Conservation (phyloP, 2,888 invertebrate genomes). For the Schizaphis graminum region DNA sequence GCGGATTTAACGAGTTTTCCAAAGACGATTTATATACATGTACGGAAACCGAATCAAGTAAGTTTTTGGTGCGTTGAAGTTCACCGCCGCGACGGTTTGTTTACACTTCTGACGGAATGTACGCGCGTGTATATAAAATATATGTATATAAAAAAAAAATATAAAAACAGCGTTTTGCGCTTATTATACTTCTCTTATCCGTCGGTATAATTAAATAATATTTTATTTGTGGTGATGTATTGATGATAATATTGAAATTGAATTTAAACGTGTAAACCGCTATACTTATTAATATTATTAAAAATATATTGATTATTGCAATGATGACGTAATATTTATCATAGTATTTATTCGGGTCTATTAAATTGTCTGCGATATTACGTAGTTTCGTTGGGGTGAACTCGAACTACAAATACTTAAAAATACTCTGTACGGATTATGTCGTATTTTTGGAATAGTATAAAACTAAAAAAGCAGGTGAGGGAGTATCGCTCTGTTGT, state of each 20-base stretch:
- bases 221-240: no score
- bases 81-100: not conserved
- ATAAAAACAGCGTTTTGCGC: not conserved
- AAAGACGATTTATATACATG: slow-evolving; percentile 16
- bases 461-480: not conserved
- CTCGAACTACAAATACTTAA: not conserved
- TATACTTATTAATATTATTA: not conserved
- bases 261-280: not conserved
- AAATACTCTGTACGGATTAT: not conserved
- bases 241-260: not conserved
- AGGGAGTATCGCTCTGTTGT: no score
- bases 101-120: not conserved
- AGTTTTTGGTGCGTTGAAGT: slow-evolving; percentile 8
- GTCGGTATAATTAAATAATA: not conserved
- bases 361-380: not conserved
- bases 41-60: not conserved
- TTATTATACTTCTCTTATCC: not conserved
- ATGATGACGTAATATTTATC: not conserved
- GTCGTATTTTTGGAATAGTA: not conserved
- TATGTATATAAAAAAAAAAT: not conserved
- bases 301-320: not conserved
- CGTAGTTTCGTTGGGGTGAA: not conserved
- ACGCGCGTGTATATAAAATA: not conserved
- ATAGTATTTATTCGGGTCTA: not conserved
- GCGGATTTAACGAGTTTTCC: slow-evolving; percentile 40